Evolutionary conservation across 2,888 invertebrate genomes (phyloP).

Genomic region (Galerucella calmariensis): DNA sequence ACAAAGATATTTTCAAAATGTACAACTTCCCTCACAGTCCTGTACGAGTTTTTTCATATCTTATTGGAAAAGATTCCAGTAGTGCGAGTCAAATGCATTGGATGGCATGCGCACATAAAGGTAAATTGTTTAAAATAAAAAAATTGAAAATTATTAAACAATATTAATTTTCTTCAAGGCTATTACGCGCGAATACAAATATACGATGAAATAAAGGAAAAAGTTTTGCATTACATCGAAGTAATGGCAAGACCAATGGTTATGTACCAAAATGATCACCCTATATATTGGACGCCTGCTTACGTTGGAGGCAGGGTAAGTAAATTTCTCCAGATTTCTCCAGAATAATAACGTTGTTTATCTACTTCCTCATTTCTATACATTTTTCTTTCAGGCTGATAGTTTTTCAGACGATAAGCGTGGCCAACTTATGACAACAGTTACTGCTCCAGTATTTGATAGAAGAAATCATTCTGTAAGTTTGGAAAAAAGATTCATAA

Average conservation of each 20-base stretch:
- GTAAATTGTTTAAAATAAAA: conserved; percentile 65
- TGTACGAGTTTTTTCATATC: conserved; percentile 95
- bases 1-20: conserved; percentile 72
- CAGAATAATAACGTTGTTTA: neutral
- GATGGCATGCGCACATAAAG: conserved; percentile 98
- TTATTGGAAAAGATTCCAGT: conserved; percentile 93
- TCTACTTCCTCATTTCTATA: too few species aligned
- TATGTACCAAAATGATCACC: conserved; percentile 90
- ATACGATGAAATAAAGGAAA: conserved; percentile 87
- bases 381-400: conserved; percentile 70
- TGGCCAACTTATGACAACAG: conserved; percentile 90
- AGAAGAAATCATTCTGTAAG: conserved; percentile 86
- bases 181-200: conserved; percentile 91
- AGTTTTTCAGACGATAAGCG: conserved; percentile 75
- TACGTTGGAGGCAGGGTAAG: conserved; percentile 86
- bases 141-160: neutral
- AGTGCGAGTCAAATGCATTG: conserved; percentile 87
- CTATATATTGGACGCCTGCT: conserved; percentile 95
- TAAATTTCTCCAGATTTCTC: neutral
- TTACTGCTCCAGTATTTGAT: conserved; percentile 95
- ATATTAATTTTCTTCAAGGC: conserved; percentile 68
- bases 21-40: conserved; percentile 96
- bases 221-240: conserved; percentile 93
- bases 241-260: conserved; percentile 97
- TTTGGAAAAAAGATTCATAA: conserved; percentile 7